These are phyloP conservation scores for Amblyjoppa fuscipennis DNA, from an alignment of 2,888 invertebrate species.

Conservation along the genomic window DNA sequence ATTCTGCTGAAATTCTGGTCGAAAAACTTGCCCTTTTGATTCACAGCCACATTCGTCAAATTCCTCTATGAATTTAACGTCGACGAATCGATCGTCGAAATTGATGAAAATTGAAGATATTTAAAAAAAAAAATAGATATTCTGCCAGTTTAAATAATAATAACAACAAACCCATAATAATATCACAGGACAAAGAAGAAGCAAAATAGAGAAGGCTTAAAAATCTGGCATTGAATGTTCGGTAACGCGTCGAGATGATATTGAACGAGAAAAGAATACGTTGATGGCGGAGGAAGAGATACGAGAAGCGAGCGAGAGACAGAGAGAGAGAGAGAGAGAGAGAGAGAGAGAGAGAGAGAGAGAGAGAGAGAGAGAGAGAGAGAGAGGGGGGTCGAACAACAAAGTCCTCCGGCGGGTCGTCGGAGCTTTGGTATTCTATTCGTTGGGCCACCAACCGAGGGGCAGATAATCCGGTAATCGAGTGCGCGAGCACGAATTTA, in stretches of 20 bases:
- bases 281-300: not conserved
- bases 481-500: conserved; percentile 73
- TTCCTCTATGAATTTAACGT: no score
- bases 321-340: no score
- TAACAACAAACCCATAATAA: not conserved
- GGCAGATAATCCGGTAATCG: conserved; percentile 73
- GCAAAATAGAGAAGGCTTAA: not conserved
- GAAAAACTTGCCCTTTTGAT: no score
- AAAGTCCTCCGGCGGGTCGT: conserved; percentile 30
- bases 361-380: conserved; percentile 4
- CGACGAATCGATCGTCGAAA: no score
- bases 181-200: not conserved
- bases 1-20: no score
- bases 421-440: conserved; percentile 39
- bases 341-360: no score
- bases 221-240: no score
- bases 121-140: no score
- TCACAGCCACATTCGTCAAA: no score
- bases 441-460: conserved; percentile 49
- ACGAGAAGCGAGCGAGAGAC: not conserved
- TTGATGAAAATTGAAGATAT: no score
- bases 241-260: not conserved
- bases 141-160: no score
- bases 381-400: not conserved
- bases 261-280: conserved; percentile 4